Percentiles rank a stretch among this genome's conserved stretches.
Conservation (phyloP, 23 tunicate species). For the Ascidia mentula region DNA sequence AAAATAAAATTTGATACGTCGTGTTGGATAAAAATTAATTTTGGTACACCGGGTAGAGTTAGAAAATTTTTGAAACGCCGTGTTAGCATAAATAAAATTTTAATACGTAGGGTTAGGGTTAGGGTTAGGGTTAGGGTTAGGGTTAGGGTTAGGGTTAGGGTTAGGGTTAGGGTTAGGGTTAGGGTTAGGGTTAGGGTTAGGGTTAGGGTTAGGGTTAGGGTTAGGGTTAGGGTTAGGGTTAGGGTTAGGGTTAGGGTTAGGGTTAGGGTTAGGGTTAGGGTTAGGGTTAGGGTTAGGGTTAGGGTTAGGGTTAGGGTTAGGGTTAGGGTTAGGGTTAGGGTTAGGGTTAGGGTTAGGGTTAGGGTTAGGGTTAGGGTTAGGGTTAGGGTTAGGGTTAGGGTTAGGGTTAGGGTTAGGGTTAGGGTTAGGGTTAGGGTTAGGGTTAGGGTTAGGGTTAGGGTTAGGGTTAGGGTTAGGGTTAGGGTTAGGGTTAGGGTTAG, state of each 20-base stretch:
- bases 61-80: no score
- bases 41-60: no score
- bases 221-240: constrained; percentile 86
- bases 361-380: constrained; percentile 83
- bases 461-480: constrained; percentile 93
- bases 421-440: constrained; percentile 65
- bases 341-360: constrained; percentile 84
- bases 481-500: constrained; percentile 94
- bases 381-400: constrained; percentile 83
- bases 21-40: no score
- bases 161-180: constrained; percentile 89
- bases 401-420: constrained; percentile 64
- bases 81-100: no score
- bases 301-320: constrained; percentile 83
- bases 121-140: constrained; percentile 84
- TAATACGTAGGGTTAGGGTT: constrained; percentile 34
- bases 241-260: constrained; percentile 84
- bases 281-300: constrained; percentile 81
- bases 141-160: constrained; percentile 89
- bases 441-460: constrained; percentile 84
- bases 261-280: constrained; percentile 79
- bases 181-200: constrained; percentile 91
- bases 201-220: constrained; percentile 92
- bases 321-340: constrained; percentile 88
- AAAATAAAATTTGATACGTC: no score